Conservation (phyloP, 1,140 invertebrate species). For the Drosophila watanabei region DNA sequence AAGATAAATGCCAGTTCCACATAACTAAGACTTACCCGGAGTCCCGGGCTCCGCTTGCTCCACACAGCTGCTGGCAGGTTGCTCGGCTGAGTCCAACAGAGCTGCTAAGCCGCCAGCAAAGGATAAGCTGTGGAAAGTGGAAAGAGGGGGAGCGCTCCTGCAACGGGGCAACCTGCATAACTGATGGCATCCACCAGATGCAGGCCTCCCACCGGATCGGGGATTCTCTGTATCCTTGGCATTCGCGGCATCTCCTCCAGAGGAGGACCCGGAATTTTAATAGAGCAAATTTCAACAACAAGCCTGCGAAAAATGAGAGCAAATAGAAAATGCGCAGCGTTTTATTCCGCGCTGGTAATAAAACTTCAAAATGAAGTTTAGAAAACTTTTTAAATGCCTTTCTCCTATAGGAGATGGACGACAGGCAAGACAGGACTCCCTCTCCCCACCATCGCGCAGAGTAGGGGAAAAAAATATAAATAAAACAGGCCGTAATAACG, state of each 20-base stretch:
- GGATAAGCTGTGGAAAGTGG: conserved; percentile 41
- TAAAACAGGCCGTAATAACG: conserved; percentile 72
- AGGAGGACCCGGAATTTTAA: conserved; percentile 71
- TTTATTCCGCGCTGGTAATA: conserved; percentile 61
- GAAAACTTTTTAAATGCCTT: conserved; percentile 80
- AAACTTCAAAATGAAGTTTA: conserved; percentile 84
- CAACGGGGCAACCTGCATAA: conserved; percentile 57
- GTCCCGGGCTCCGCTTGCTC: conserved; percentile 16
- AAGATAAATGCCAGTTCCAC: conserved; percentile 76
- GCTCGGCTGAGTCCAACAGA: conserved; percentile 54
- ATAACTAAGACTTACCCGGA: conserved; percentile 77
- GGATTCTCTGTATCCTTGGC: conserved; percentile 33
- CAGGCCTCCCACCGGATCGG: conserved; percentile 23
- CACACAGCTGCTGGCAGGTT: conserved; percentile 31
- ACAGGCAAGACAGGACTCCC: neutral
- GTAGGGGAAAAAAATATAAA: conserved; percentile 24
- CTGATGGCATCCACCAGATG: conserved; percentile 38
- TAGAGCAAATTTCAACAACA: conserved; percentile 77
- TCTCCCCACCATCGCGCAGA: neutral
- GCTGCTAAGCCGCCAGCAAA: conserved; percentile 73
- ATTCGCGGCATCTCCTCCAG: conserved; percentile 54
- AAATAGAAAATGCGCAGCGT: conserved; percentile 38
- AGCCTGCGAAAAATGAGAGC: conserved; percentile 35
- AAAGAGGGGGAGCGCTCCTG: conserved; percentile 13
- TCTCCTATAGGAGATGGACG: conserved; percentile 36